These are phyloP conservation scores for Erpobdella octoculata DNA, from an alignment of 2,888 invertebrate genomes.

Conservation along the genomic window DNA sequence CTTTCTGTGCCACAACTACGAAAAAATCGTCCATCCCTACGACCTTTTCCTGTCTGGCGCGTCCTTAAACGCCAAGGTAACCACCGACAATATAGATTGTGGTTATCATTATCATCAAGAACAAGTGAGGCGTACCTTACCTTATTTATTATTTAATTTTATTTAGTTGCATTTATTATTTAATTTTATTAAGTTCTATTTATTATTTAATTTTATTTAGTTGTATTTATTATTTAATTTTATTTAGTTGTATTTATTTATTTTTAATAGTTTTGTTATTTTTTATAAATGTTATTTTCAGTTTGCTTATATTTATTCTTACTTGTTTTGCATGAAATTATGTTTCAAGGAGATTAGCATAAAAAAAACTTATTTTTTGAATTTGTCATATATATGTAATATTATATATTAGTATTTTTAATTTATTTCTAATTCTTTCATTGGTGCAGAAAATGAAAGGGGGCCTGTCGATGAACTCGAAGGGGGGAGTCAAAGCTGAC, in stretches of 20 bases:
- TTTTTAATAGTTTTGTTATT: not conserved
- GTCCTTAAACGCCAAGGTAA: slow-evolving; percentile 37
- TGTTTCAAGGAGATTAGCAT: not conserved
- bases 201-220: not conserved
- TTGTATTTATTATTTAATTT: not conserved
- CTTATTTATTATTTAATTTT: not conserved
- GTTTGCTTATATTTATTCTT: too few relatives aligned
- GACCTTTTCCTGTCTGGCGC: slow-evolving; percentile 76
- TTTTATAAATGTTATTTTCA: not conserved
- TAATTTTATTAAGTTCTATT: not conserved
- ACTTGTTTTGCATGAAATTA: not conserved
- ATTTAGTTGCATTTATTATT: not conserved
- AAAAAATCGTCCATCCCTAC: slow-evolving; percentile 83
- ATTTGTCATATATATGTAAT: too few relatives aligned
- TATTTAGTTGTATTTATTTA: not conserved
- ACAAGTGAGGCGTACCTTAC: too few relatives aligned
- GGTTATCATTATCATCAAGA: too few relatives aligned
- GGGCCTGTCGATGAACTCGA: too few relatives aligned
- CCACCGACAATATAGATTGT: too few relatives aligned
- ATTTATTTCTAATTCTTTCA: too few relatives aligned
- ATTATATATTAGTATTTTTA: too few relatives aligned
- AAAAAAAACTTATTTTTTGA: too few relatives aligned
- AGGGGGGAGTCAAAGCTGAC: too few relatives aligned
- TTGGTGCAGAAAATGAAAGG: too few relatives aligned
- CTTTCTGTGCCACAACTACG: slow-evolving; percentile 78